phyloP scores from a whole-genome alignment of 2,888 invertebrate genomes.

The Agrochola litura region DNA sequence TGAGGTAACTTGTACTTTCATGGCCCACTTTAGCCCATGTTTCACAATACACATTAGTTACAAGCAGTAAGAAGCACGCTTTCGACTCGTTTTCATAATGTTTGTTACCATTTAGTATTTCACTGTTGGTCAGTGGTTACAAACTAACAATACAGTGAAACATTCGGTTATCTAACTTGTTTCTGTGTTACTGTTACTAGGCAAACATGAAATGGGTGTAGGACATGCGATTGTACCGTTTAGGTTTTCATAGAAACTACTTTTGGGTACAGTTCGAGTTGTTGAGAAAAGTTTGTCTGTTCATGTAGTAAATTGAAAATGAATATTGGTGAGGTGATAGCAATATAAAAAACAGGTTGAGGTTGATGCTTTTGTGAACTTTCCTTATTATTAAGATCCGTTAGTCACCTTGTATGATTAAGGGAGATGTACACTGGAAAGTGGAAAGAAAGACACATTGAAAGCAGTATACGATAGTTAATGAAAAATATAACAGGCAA shows the following conservation, averaged over 20 bases:
- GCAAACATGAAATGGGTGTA: conserved; percentile 17
- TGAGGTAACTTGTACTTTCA: conserved; percentile 24
- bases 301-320: background rate
- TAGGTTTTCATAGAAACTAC: background rate
- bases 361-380: background rate
- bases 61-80: conserved; percentile 27
- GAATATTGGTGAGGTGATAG: background rate
- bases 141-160: conserved; percentile 25
- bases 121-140: conserved; percentile 47
- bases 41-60: conserved; percentile 44
- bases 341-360: background rate
- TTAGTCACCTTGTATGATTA: background rate
- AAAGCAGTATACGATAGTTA: background rate
- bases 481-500: background rate
- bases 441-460: no score
- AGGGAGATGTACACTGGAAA: background rate
- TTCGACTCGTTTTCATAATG: conserved; percentile 60
- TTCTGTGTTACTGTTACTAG: conserved; percentile 45
- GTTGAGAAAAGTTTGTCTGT: conserved; percentile 2
- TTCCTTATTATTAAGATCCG: background rate
- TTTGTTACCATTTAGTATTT: conserved; percentile 58
- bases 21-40: conserved; percentile 30
- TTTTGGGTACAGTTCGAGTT: background rate
- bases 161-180: conserved; percentile 36
- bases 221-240: conserved; percentile 29